Evolutionary conservation across 2,888 invertebrate genomes (phyloP), one percentile per base, ranked within the genome.

Genomic region (Phyto melanocephala): DNA sequence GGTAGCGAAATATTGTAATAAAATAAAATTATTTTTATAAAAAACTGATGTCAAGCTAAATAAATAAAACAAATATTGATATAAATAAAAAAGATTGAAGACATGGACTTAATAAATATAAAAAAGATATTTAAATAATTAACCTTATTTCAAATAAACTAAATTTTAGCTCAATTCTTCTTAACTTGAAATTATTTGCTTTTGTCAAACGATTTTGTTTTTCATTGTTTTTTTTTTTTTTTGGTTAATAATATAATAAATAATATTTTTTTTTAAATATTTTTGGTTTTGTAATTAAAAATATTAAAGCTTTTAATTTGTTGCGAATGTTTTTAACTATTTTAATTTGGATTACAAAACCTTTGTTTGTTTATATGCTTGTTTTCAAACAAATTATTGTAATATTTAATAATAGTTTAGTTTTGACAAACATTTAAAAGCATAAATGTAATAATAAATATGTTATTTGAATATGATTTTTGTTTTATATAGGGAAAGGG

Each of bases 291-390:
- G 10, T 60, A 72, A 71, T 50, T n/a, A 65, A 63, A 60, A 60
- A 70, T 67, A 67, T 68, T 80, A 80, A 80, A 80, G 80, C 80
- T 80, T 75, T 45, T 80, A 70, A 70, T 75, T 75, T 71, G 67
- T 72, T 76, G 65, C 37, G 76, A 71, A 72, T 62, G 37, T 42
- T 1, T 63, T 78, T 74, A 68, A 78, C 62, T 68, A 63, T 33
- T 52, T 24, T 10, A 47, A 60, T 37, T 62, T 47, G 10, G 35
- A 54, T 63, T 70, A 76, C 33, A 45, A 42, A 70, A 78, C 56
- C 20, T 65, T 65, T 35, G 40, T 35, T 47, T 15, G 10, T 28
- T 20, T 13, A 33, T 11, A 45, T 56, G 20, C 20, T 28, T n/a
- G n/a, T 54, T 28, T 40, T 68, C 28, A n/a, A 28, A 52, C 17